These are phyloP conservation scores for Tinea pellionella DNA, from an alignment of 2,888 invertebrate species.

Conservation along the genomic window DNA sequence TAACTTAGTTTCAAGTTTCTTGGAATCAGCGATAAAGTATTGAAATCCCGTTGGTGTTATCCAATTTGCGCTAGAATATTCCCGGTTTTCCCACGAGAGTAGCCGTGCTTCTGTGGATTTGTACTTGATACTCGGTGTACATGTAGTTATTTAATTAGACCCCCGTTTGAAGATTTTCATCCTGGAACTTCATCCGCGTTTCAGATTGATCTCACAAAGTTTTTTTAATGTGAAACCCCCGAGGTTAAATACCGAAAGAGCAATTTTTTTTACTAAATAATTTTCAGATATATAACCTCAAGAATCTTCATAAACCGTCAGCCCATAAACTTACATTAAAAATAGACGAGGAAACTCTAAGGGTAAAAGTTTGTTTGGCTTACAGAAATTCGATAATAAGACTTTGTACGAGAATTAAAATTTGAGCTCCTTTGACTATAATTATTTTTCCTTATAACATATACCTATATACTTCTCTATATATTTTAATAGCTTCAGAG, in stretches of 20 bases:
- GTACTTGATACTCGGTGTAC: constrained; percentile 14
- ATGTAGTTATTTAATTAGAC: constrained; percentile 1
- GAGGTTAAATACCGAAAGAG: neutral
- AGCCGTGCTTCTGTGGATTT: constrained; percentile 12
- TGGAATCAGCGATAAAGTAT: constrained; percentile 21
- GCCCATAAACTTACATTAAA: neutral
- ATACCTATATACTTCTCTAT: no score
- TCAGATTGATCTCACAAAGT: neutral
- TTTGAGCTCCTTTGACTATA: neutral
- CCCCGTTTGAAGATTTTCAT: neutral
- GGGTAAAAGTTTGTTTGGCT: neutral
- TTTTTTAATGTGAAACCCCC: neutral
- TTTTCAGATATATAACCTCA: neutral
- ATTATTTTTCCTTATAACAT: neutral
- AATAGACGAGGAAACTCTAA: neutral
- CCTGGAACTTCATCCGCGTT: neutral
- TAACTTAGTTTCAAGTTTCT: constrained; percentile 19
- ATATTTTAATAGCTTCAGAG: no score
- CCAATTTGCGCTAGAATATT: constrained; percentile 31
- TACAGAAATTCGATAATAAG: neutral
- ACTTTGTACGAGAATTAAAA: no score
- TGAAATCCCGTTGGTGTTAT: constrained; percentile 23
- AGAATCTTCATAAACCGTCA: neutral
- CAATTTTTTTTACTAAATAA: neutral
- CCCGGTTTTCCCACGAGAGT: constrained; percentile 14